Evolutionary conservation across 2,888 invertebrate genomes (phyloP).

Genomic region (Orchestes rusci): DNA sequence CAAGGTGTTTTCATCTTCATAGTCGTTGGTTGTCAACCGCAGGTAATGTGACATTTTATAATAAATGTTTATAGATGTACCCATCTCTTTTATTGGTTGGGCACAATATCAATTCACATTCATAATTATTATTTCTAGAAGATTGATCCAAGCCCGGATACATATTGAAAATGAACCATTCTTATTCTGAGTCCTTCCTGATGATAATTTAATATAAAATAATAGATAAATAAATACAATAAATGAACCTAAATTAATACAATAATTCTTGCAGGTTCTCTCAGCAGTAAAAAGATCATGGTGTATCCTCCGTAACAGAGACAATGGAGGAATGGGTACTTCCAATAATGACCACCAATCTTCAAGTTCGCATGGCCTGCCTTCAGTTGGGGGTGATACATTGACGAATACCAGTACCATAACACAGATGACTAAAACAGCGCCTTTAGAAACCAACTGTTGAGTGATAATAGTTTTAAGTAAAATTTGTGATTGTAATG

Average conservation of each 20-base stretch:
- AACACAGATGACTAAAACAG: constrained; percentile 50
- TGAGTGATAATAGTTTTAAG: too few relatives aligned
- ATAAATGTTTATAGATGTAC: not conserved
- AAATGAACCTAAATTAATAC: too few relatives aligned
- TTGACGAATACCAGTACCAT: constrained; percentile 64
- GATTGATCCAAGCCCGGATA: too few relatives aligned
- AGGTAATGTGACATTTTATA: constrained; percentile 48
- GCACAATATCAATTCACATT: not conserved
- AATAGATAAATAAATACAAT: too few relatives aligned
- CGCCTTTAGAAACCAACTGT: constrained; percentile 51
- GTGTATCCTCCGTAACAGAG: constrained; percentile 40
- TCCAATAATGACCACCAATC: constrained; percentile 60
- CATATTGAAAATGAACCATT: too few relatives aligned
- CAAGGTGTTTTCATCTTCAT: constrained; percentile 86
- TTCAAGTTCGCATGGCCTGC: constrained; percentile 71
- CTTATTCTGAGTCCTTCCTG: too few relatives aligned
- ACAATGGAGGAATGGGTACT: constrained; percentile 50
- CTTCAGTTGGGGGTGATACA: constrained; percentile 72
- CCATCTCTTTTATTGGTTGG: not conserved
- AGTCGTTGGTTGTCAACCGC: constrained; percentile 83
- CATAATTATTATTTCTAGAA: not conserved
- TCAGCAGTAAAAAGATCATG: constrained; percentile 60
- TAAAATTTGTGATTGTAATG: too few relatives aligned
- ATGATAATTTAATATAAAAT: too few relatives aligned
- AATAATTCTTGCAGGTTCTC: constrained; percentile 50